Evolutionary conservation across 2,797 vertebrate species (phyloP).

Genomic region (Phalloptychus januarius): DNA sequence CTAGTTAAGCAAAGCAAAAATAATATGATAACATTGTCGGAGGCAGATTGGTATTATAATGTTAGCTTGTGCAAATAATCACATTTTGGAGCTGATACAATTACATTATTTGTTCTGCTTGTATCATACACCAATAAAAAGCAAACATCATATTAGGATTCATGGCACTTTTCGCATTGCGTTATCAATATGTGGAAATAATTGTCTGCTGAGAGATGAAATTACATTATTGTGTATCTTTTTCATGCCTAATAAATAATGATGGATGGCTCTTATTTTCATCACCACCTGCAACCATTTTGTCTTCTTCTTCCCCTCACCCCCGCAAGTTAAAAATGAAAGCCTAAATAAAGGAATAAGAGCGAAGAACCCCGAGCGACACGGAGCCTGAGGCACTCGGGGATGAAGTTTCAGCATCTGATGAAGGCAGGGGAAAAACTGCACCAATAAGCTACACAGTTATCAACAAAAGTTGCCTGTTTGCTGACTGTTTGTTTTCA

Average conservation of each 20-base stretch:
- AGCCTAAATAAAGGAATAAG: conserved; percentile 91
- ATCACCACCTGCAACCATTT: conserved; percentile 99
- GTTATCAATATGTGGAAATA: conserved; percentile 99
- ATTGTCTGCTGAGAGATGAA: conserved; percentile 99
- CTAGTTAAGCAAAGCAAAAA: conserved; percentile 88
- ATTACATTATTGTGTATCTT: conserved; percentile 99
- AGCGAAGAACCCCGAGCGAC: conserved; percentile 83
- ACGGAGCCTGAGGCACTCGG: conserved; percentile 77
- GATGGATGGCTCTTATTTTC: conserved; percentile 99
- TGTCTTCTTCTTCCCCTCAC: conserved; percentile 85
- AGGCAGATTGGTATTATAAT: conserved; percentile 84
- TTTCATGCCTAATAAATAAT: conserved; percentile 99
- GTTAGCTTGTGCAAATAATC: conserved; percentile 95
- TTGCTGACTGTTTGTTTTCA: conserved; percentile 46
- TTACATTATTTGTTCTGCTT: conserved; percentile 99
- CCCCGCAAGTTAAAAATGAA: conserved; percentile 95
- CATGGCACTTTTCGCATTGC: conserved; percentile 99
- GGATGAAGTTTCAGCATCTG: conserved; percentile 52
- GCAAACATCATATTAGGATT: conserved; percentile 99
- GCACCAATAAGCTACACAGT: conserved; percentile 61
- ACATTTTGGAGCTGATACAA: conserved; percentile 91
- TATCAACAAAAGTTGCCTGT: conserved; percentile 69
- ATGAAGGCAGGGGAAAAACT: conserved; percentile 41
- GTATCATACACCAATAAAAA: conserved; percentile 96
- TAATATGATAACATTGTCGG: conserved; percentile 84